Evolutionary conservation across 2,888 invertebrate genomes (phyloP), one percentile per base, ranked within the genome.

Genomic region (Empis livida): DNA sequence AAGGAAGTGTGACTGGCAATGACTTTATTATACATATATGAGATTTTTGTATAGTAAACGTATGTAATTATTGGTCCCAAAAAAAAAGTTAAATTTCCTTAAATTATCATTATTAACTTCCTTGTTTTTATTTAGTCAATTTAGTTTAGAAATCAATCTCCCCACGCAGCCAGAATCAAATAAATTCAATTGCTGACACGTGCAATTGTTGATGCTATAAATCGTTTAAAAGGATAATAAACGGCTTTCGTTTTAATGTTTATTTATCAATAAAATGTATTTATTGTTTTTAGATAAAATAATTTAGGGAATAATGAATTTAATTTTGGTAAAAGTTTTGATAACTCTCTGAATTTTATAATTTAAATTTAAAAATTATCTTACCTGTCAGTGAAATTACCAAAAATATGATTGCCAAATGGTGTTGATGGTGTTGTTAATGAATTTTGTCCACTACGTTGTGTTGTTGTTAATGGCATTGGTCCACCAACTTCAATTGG

Each of bases 361-460:
- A 27, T 6, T 8, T 27, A 27, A 6, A 27, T 27, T 2, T 27
- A 27, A 27, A n/a, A 48, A 10, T 23, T 37, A n/a, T 57, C 75
- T 72, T 59, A 76, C 76, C 72, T 71, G 54, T 76, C 75, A 49
- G 68, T 71, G 54, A 77, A 77, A 57, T 59, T 67, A 32, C 81
- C 79, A 65, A 84, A 84, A 59, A 83, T 76, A 62, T 79, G 77
- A 55, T 79, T 82, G 3, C 76, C 71, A 41, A 81, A 79, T 17
- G 65, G 60, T n/a, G 82, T 73, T 16, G 76, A 76, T 13, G 80
- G 77, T 15, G 78, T 46, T 70, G 62, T 13, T 57, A 57, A 45
- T 57, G 58, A 30, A 57, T 39, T 14, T 23, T 41, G 54, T 44
- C 42, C 50, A 49, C 53, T 56, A 53, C 59, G 57, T 17, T 64